Evolutionary conservation across 2,113 vertebrate genomes (phyloP).

Genomic region (Neolamprologus modestus): DNA sequence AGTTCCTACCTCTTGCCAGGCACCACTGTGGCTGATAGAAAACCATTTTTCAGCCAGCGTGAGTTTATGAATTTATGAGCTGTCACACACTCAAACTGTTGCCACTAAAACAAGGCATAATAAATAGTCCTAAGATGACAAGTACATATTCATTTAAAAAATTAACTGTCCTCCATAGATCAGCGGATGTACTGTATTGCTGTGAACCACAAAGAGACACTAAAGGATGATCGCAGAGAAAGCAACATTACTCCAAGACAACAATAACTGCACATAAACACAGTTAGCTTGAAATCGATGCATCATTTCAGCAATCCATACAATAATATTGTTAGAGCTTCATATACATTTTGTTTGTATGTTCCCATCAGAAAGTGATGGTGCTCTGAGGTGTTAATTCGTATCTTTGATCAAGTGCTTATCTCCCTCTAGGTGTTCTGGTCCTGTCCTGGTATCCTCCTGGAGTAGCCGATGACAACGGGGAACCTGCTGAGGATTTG

Average conservation of each 20-base stretch:
- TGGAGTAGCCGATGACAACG: constrained; percentile 81
- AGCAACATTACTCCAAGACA: background rate
- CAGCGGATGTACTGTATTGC: background rate
- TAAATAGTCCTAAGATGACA: constrained; percentile 1
- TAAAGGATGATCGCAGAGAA: background rate
- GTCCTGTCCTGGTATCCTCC: constrained; percentile 89
- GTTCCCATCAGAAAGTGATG: background rate
- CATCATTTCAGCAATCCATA: background rate
- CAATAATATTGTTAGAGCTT: background rate
- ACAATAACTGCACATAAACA: background rate
- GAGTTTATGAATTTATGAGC: constrained; percentile 30
- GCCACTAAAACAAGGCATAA: background rate
- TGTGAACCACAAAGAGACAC: background rate
- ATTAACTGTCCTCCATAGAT: background rate
- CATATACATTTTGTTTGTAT: background rate
- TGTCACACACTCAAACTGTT: background rate
- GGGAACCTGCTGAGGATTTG: constrained; percentile 81
- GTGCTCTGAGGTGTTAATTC: background rate
- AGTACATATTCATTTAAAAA: background rate
- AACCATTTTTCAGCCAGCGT: background rate
- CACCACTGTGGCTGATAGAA: background rate
- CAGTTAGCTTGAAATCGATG: background rate
- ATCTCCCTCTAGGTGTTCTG: constrained; percentile 73
- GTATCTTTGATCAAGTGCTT: background rate
- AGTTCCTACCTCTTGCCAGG: constrained; percentile 8